Evolutionary conservation across 2,797 vertebrate species (phyloP).

Genomic region (Morelia viridis): DNA sequence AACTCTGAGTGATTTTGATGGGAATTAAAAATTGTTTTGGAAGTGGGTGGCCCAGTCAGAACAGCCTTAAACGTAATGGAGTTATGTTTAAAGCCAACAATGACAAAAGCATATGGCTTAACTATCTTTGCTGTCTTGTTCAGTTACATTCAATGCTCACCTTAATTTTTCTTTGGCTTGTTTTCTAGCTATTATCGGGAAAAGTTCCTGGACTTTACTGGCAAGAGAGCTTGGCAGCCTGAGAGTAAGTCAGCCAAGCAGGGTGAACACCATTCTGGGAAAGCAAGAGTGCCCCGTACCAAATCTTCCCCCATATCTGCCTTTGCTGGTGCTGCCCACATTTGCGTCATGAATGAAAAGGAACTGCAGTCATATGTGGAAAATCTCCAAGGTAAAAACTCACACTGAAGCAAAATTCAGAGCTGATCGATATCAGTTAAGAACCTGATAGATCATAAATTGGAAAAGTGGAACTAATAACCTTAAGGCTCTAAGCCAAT

Average conservation of each 20-base stretch:
- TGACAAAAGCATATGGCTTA: background rate
- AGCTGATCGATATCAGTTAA: background rate
- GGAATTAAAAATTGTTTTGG: too few relatives aligned
- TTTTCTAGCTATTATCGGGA: slow-evolving; percentile 61
- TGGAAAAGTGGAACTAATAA: background rate
- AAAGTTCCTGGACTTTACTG: slow-evolving; percentile 49
- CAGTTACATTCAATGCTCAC: background rate
- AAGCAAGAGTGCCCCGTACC: background rate
- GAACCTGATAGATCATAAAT: background rate
- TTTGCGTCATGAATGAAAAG: slow-evolving; percentile 44
- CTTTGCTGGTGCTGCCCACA: slow-evolving; percentile 34
- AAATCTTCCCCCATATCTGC: background rate
- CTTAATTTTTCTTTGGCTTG: slow-evolving; percentile 26
- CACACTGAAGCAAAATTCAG: background rate
- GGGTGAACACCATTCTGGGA: background rate
- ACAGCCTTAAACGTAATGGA: too few relatives aligned
- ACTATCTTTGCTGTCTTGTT: background rate
- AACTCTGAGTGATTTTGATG: background rate
- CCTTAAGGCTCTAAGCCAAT: background rate
- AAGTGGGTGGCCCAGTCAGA: too few relatives aligned
- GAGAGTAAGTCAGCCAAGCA: slow-evolving; percentile 3
- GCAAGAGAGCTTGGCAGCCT: background rate
- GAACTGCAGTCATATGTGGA: slow-evolving; percentile 48
- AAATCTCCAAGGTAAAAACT: slow-evolving; percentile 53
- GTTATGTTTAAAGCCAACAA: background rate